Conservation (phyloP, 2,797 vertebrate genomes). For the Myotis planiceps region DNA sequence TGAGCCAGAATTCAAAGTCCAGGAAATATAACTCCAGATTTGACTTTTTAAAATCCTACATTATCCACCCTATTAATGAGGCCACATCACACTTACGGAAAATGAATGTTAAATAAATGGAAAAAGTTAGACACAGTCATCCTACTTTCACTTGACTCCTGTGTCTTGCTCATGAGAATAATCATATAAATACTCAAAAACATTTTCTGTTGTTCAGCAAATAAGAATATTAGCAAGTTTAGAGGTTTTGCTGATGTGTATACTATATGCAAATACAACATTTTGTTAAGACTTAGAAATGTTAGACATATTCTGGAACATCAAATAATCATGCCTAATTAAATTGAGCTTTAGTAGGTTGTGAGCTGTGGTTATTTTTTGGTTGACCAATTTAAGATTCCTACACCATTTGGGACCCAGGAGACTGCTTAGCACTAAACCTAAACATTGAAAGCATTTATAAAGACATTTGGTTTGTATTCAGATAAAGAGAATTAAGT, state of each 20-base stretch:
- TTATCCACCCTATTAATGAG: neutral
- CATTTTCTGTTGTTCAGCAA: neutral
- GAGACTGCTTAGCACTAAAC: neutral
- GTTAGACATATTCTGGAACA: neutral
- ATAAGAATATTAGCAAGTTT: neutral
- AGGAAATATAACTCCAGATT: neutral
- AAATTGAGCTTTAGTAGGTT: neutral
- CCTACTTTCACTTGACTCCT: neutral
- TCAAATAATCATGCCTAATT: neutral
- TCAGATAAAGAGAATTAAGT: neutral
- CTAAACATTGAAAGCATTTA: neutral
- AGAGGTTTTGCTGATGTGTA: neutral
- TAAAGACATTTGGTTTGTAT: neutral
- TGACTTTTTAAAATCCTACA: neutral
- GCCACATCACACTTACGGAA: neutral
- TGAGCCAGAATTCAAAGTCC: constrained; percentile 31
- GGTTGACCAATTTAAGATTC: neutral
- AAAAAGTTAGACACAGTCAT: neutral
- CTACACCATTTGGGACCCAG: neutral
- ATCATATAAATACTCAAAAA: neutral
- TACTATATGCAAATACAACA: neutral
- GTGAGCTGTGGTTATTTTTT: constrained; percentile 6
- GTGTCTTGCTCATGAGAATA: neutral
- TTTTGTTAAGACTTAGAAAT: constrained; percentile 31
- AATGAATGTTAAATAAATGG: neutral